Conservation (phyloP, 2,797 vertebrate species). For the Nyctalus aviator region DNA sequence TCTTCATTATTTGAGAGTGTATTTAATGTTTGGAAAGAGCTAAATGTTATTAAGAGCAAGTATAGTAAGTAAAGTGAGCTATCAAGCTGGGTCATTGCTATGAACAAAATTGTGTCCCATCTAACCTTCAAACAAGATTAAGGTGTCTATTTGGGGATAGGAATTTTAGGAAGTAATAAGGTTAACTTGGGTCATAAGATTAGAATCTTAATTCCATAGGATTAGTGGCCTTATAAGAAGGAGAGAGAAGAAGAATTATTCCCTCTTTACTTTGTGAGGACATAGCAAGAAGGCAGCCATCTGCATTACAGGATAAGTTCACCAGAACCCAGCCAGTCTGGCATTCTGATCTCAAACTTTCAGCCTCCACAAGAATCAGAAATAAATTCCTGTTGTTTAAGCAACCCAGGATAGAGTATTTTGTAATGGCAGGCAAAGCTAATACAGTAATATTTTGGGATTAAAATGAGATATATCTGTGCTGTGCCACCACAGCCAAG, state of each 20-base stretch:
- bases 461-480: slow-evolving; percentile 1
- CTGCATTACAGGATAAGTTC: background rate
- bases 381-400: slow-evolving; percentile 11
- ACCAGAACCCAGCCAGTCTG: background rate
- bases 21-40: slow-evolving; percentile 47
- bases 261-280: background rate
- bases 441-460: background rate
- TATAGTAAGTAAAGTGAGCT: background rate
- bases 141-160: background rate
- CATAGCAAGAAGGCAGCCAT: background rate
- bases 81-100: background rate
- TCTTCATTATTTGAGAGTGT: slow-evolving; percentile 58
- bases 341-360: background rate
- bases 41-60: slow-evolving; percentile 45
- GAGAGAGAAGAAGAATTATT: background rate
- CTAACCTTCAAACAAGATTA: background rate
- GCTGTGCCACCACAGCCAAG: too few relatives aligned
- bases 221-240: background rate
- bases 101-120: background rate
- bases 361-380: background rate
- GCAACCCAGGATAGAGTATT: background rate
- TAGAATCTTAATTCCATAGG: background rate
- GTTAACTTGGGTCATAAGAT: background rate
- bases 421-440: background rate
- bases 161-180: slow-evolving; percentile 38